Conservation (phyloP, 2,797 vertebrate genomes). For the Glossophaga mutica region DNA sequence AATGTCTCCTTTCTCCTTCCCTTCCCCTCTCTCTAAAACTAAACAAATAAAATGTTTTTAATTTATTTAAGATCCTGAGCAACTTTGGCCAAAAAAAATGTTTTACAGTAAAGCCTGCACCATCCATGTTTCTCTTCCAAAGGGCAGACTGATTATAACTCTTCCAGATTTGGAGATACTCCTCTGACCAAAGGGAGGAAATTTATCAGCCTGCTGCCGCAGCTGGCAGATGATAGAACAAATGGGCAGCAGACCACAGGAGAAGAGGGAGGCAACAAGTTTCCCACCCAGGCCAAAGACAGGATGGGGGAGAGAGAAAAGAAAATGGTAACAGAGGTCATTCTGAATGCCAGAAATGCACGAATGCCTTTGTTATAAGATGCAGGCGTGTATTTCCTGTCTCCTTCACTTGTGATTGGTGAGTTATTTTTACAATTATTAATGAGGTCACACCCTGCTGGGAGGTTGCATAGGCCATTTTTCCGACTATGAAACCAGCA, state of each 20-base stretch:
- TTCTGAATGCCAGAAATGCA: background rate
- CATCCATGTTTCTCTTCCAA: background rate
- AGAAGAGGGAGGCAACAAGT: background rate
- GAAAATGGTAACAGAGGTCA: background rate
- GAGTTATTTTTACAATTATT: constrained; percentile 53
- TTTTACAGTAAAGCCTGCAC: background rate
- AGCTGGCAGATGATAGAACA: background rate
- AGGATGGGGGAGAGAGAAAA: background rate
- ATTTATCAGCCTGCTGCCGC: background rate
- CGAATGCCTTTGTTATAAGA: background rate
- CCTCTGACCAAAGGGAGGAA: background rate
- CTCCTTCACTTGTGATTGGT: background rate
- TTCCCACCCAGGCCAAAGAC: background rate
- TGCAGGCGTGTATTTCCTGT: constrained; percentile 16
- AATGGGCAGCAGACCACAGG: background rate
- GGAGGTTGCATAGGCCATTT: constrained; percentile 29
- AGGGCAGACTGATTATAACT: background rate
- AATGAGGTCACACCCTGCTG: constrained; percentile 15
- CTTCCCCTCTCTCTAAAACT: background rate
- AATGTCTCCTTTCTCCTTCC: background rate
- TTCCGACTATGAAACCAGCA: constrained; percentile 26
- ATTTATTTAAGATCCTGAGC: background rate
- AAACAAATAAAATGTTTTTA: background rate
- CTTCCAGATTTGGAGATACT: background rate
- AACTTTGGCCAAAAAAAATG: background rate